phyloP scores from a whole-genome alignment of 2,888 invertebrate genomes.

The Metallyticus violacea region DNA sequence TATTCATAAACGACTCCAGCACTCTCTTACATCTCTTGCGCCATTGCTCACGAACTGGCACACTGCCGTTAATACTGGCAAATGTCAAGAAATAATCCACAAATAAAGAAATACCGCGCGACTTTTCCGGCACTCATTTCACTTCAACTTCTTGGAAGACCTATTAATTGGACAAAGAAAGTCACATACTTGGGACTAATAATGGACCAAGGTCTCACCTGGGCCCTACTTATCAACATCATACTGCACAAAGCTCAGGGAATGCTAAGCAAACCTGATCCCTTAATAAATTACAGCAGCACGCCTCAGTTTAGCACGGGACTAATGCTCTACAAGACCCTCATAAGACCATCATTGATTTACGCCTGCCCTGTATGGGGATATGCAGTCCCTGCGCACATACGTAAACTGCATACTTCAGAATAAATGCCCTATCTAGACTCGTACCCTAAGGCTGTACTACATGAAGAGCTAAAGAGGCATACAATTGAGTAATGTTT shows the following conservation, averaged over 20 bases:
- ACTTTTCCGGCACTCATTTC: not conserved
- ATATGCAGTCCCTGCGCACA: too few species aligned
- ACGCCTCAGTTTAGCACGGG: not conserved
- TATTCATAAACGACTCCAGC: too few species aligned
- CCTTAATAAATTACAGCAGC: not conserved
- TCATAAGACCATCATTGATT: not conserved
- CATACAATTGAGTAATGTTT: too few species aligned
- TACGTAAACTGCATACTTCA: too few species aligned
- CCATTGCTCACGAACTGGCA: too few species aligned
- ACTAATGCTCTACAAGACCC: not conserved
- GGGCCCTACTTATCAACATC: not conserved
- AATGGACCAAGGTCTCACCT: not conserved
- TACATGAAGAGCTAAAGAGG: too few species aligned
- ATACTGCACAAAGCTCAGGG: not conserved
- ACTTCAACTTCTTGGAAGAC: not conserved
- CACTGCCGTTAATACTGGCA: not conserved
- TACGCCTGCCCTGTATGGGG: too few species aligned
- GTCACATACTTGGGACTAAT: not conserved
- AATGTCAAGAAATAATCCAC: not conserved
- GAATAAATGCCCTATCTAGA: too few species aligned
- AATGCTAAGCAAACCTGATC: not conserved
- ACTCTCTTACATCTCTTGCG: too few species aligned
- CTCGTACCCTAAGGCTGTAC: too few species aligned
- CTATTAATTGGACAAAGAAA: not conserved
- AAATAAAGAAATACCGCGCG: not conserved